Conservation (phyloP, 2,797 vertebrate genomes). For the Silurus lanzhouensis region DNA sequence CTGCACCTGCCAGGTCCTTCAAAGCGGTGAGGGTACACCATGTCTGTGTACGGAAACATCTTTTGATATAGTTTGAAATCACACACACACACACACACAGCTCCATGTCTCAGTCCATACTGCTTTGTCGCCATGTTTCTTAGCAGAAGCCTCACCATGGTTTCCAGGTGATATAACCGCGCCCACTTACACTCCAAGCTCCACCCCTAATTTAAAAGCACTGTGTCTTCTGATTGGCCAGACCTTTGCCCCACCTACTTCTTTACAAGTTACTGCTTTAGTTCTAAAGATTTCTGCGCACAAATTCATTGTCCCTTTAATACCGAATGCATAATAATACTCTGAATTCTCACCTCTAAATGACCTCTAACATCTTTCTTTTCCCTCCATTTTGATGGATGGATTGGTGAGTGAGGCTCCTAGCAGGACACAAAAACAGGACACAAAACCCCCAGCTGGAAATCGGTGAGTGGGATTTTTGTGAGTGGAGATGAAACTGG, state of each 20-base stretch:
- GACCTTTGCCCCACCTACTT: not conserved
- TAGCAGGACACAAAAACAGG: conserved; percentile 79
- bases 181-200: not conserved
- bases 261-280: no score
- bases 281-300: no score
- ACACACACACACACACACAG: not conserved
- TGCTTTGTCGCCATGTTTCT: conserved; percentile 10
- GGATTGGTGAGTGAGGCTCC: conserved; percentile 78
- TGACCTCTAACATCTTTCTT: not conserved
- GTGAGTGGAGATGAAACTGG: not conserved
- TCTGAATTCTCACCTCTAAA: not conserved
- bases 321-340: not conserved
- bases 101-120: not conserved
- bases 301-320: no score
- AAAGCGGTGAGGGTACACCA: conserved; percentile 74
- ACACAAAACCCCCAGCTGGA: conserved; percentile 80
- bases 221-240: not conserved
- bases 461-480: conserved; percentile 73
- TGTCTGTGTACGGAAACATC: conserved; percentile 25
- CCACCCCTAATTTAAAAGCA: not conserved
- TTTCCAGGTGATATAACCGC: conserved; percentile 70
- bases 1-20: conserved; percentile 84
- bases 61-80: not conserved
- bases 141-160: conserved; percentile 79
- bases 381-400: conserved; percentile 83